Base-by-base conservation (phyloP, 2,888 invertebrate genomes). In the Eupithecia abbreviata region DNA sequence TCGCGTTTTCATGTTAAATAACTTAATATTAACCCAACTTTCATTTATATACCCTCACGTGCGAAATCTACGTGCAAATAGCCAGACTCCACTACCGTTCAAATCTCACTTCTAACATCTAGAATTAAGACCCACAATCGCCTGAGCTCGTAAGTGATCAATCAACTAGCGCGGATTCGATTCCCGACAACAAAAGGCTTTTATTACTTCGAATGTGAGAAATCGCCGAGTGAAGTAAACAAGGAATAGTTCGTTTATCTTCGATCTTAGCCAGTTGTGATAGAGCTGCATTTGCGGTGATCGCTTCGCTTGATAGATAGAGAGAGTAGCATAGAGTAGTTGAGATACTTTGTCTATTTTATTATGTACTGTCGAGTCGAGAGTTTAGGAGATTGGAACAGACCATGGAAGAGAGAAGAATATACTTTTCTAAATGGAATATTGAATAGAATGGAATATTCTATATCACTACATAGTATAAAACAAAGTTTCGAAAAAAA, bases 151-250 rank as follows among this genome's bases (percentile, higher is more conserved):
- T 58, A 43, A 18, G 47, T 55, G 76, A 78, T 78, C 76, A 76
- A 78, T 78, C 78, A 78, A 76, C 74, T 66, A 73, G 69, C 47
- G 71, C 71, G 73, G 72, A 76, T 76, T 78, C 78, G 68, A 78
- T 78, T 78, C 69, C 49, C 73, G 75, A 69, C 68, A 71, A 78
- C 76, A 78, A 78, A 76, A 71, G 74, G 73, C 73, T 76, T 77
- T 76, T 78, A 77, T 75, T 77, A 75, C 72, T 62, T 47, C 18
- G 74, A 65, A 72, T 75, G 75, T 72, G 75, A 77, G 75, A 75
- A 71, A 78, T 78, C 73, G 73, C 75, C 73, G 73, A 72, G 58
- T 68, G 72, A 66, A 75, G 73, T 76, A 76, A 76, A 78, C 76
- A 76, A 47, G 47, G 45, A 47, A 62, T 71, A 75, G 62, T 58